Evolutionary conservation across 2,113 vertebrate genomes (phyloP), one percentile per base, ranked within the genome.

Genomic region (Stigmatopora argus): DNA sequence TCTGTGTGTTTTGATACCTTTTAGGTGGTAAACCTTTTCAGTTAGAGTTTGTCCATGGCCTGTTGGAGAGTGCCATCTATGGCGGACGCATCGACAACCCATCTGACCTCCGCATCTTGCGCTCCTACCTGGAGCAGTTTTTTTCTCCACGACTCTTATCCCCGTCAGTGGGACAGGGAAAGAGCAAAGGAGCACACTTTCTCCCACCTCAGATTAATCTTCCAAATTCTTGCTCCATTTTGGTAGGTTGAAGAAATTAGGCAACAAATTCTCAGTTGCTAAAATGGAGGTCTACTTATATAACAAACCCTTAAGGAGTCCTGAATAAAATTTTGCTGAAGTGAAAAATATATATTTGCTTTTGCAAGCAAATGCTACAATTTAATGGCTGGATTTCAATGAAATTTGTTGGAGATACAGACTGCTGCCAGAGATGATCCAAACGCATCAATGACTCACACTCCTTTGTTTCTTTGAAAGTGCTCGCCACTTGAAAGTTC

Each of bases 11-110:
- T 71, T 59, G 18, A 18, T 75, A 15, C 73, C 21, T 77, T 71
- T 23, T 67, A 98, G 96, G 90, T 73, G 90, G 90, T 70, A 94
- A 92, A 89, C 68, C 78, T 56, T 86, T 96, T 74, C 94, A 96
- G 48, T 99, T 95, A 96, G 95, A 98, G 83, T 96, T 93, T 79
- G 92, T 98, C 56, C 94, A 93, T 41, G 96, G 97, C 31, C 91
- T 99, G 62, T 88, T 99, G 85, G 96, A 98, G 89, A 95, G 90
- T 67, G 94, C 96, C 63, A 94, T 99, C 87, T 99, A 99, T 70
- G 97, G 97, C 41, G 97, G 97, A 52, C 94, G 94, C 38, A 89
- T 99, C 26, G 97, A 99, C 85, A 97, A 97, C 79, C 90, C 86
- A 63, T 96, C 94, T 35, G 97, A 99, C 87, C 93, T 96, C 69